Evolutionary conservation across 2,888 invertebrate genomes (phyloP), one percentile per base, ranked within the genome.

Genomic region (Eristalinus sepulchralis): DNA sequence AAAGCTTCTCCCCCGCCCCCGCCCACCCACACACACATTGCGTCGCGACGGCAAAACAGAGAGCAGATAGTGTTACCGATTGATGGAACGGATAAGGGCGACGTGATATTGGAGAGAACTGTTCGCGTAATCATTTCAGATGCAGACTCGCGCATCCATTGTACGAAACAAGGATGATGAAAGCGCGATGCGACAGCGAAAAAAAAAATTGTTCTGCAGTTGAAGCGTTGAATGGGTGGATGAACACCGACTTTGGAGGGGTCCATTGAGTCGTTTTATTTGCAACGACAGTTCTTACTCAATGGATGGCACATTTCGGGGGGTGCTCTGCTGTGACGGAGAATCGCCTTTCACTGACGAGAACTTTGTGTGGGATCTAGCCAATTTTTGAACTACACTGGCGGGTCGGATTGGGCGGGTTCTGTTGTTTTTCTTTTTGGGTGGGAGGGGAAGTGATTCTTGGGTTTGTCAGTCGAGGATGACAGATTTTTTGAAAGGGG

Each of bases 121-220:
- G 60, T n/a, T 60, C 27, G 31, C 60, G 31, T 60, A 31, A 60
- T 60, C 60, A 27, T 60, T 60, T 60, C 27, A 31, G 31, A 60
- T 60, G n/a, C 60, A 60, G n/a, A 60, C n/a, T 31, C 9, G 60
- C 31, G 60, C n/a, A 27, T 60, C 27, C n/a, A 60, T 27, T 31
- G 60, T 60, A 31, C 31, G 17, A 17, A 17, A 47, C 4, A 47
- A 17, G 47, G 17, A 47, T 17, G 17, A 47, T 17, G 17, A n/a
- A 47, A 17, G 1, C n/a, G n/a, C n/a, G n/a, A n/a, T n/a, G n/a
- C n/a, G n/a, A n/a, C n/a, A n/a, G 10, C 6, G 34, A 9, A 34
- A 1, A 10, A 8, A 47, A 17, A 8, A 27, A 5, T 27, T 17
- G 17, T 0, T 47, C 47, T 47, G 47, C 47, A 47, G 47, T 47